phyloP scores from a whole-genome alignment of 2,888 invertebrate species.

The Tenthredo livida region DNA sequence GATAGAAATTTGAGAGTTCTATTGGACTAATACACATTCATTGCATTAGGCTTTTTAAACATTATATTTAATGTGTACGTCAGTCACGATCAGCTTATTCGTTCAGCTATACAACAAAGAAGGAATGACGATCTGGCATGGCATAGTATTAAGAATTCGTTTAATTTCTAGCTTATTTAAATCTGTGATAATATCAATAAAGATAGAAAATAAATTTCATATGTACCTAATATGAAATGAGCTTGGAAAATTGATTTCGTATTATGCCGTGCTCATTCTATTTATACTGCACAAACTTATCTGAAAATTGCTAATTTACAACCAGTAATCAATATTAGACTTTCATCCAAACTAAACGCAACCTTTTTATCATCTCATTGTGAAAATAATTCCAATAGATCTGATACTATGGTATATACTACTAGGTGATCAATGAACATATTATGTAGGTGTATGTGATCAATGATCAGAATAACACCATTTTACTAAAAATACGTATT shows the following conservation, averaged over 20 bases:
- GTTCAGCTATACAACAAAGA: slow-evolving; percentile 13
- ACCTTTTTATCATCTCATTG: background rate
- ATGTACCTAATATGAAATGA: background rate
- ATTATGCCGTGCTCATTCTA: background rate
- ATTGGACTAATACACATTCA: background rate
- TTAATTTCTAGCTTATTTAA: background rate
- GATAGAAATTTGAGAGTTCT: background rate
- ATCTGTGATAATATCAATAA: background rate
- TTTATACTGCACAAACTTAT: too few species aligned
- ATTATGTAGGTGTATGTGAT: background rate
- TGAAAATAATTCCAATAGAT: background rate
- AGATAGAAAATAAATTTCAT: background rate
- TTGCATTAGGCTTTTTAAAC: background rate
- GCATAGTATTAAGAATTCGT: background rate
- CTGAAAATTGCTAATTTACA: background rate
- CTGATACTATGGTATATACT: slow-evolving; percentile 38
- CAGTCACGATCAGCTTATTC: background rate
- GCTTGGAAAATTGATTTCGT: background rate
- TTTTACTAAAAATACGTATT: slow-evolving; percentile 32
- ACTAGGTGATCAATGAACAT: background rate
- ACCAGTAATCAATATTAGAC: background rate
- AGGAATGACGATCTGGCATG: slow-evolving; percentile 4
- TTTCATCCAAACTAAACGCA: slow-evolving; percentile 13
- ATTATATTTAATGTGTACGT: background rate
- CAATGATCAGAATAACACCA: background rate